Evolutionary conservation across 2,797 vertebrate species (phyloP), one percentile per base, ranked within the genome.

Genomic region (Eulemur albifrons): DNA sequence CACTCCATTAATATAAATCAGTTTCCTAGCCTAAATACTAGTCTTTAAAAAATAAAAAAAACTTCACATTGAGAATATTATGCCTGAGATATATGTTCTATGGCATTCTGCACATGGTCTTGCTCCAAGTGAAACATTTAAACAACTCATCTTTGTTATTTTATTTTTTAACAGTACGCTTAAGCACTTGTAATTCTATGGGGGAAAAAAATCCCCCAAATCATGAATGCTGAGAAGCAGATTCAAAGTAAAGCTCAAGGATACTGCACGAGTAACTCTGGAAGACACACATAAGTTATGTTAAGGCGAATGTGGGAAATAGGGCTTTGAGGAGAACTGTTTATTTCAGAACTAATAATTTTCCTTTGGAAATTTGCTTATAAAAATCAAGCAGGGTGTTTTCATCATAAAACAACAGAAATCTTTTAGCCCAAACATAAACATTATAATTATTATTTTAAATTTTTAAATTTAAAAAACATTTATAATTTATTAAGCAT

Each of bases 101-200:
- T 23, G 35, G 17, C 5, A 73, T 15, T 87, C 73, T 82, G 57
- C 20, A 50, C 72, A 54, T 23, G 4, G 79, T 82, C 61, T 92
- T 85, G 2, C 40, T 91, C 54, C n/a, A 77, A 63, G 25, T 35
- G 25, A 94, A 48, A 48, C 7, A 69, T 63, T 82, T 35, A 54
- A 70, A 90, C 11, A 90, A 88, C 27, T 93, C 17, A 82, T 72
- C 15, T 23, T 90, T 4, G 1, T 81, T 88, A 88, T 52, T 52
- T 90, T 96, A 0, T 92, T 94, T 97, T 98, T 94, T 88, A 91
- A 89, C 59, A 97, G 92, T 67, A 82, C 0, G 0, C n/a, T 75
- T 91, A 87, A 67, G 17, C 5, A 95, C 30, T 59, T 69, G 69
- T 85, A 83, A 88, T 86, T 82, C 8, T 80, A 45, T 88, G 38